These are phyloP conservation scores for Phasianus colchicus DNA, from an alignment of 2,113 vertebrate genomes.

Conservation along the genomic window DNA sequence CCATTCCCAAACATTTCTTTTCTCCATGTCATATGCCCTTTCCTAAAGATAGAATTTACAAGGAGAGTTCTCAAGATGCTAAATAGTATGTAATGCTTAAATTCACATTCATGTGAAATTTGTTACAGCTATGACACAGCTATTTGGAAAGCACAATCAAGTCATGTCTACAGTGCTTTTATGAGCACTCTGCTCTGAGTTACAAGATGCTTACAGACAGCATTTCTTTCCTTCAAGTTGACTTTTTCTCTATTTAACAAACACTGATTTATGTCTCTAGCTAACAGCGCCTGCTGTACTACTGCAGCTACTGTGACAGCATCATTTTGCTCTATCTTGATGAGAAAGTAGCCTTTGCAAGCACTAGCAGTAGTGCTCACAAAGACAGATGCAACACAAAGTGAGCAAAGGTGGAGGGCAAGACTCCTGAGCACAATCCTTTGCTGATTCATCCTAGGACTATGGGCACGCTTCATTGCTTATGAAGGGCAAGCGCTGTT, in stretches of 20 bases:
- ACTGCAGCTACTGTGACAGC: background rate
- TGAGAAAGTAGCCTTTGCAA: background rate
- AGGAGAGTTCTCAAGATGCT: background rate
- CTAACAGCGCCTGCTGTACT: background rate
- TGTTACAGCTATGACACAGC: background rate
- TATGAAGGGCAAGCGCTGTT: background rate
- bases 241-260: conserved; percentile 24
- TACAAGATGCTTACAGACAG: conserved; percentile 19
- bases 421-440: background rate
- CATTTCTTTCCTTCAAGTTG: conserved; percentile 10
- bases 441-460: background rate
- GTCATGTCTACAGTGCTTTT: conserved; percentile 29
- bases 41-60: background rate
- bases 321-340: conserved; percentile 35
- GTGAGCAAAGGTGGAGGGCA: background rate
- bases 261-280: conserved; percentile 19
- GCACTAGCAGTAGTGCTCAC: background rate
- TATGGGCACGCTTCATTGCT: background rate
- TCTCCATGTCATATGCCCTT: background rate
- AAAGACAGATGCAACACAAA: background rate
- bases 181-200: background rate
- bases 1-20: background rate
- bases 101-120: background rate
- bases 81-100: background rate
- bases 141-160: background rate